Percentiles rank a stretch among this genome's conserved stretches.
phyloP scores from a whole-genome alignment of 2,797 vertebrate genomes.

The Petrocephalus schoutedeni region DNA sequence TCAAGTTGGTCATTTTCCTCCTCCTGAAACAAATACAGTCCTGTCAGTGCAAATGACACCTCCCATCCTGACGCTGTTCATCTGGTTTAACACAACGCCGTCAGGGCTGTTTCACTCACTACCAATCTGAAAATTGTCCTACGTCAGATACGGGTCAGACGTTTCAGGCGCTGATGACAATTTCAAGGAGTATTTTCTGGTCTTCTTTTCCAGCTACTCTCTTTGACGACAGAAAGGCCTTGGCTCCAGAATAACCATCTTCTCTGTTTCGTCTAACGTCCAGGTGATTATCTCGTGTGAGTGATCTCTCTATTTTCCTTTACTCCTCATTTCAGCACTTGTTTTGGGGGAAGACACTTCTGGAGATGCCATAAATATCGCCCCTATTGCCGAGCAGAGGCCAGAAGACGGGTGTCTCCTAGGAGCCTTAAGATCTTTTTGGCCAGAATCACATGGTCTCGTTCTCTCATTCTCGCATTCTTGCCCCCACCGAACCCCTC shows the following conservation, averaged over 20 bases:
- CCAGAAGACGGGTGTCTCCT: background rate
- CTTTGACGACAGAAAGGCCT: background rate
- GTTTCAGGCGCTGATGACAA: background rate
- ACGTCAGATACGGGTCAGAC: background rate
- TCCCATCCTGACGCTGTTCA: background rate
- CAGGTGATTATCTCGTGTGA: background rate
- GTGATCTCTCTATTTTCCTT: background rate
- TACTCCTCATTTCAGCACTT: background rate
- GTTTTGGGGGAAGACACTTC: background rate
- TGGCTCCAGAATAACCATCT: background rate
- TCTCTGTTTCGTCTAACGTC: background rate
- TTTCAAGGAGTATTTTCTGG: background rate
- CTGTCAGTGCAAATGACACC: conserved; percentile 11
- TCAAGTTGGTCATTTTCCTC: background rate
- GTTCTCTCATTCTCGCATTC: background rate
- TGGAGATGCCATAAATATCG: background rate
- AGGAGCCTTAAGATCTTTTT: background rate
- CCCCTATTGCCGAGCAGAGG: background rate
- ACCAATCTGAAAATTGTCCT: background rate
- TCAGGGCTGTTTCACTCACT: background rate
- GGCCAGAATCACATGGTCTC: background rate
- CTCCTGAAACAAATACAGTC: background rate
- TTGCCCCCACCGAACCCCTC: background rate
- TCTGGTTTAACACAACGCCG: background rate
- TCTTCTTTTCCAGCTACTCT: background rate